Evolutionary conservation across 2,797 vertebrate species (phyloP), one percentile per base, ranked within the genome.

Genomic region (Bufotes viridis): DNA sequence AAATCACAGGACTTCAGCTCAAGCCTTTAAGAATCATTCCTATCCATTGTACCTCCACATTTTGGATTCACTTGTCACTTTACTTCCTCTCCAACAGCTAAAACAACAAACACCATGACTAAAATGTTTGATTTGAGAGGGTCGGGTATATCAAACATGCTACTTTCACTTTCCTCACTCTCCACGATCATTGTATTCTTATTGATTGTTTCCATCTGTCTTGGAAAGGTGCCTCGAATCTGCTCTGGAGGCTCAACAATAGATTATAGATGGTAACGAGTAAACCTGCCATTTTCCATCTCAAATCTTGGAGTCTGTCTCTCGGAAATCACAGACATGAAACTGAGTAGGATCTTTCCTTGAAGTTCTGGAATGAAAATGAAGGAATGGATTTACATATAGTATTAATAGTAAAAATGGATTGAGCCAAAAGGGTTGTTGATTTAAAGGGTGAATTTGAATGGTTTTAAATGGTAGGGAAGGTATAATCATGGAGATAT

Each of bases 161-260:
- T 78, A 65, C 84, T 85, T 29, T 78, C 29, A 65, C 83, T 85
- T 85, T 76, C 58, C 34, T 55, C 58, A 7, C 83, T 49, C n/a
- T 78, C 58, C 49, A 3, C 67, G 49, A 67, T 67, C 58, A 65
- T 60, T 51, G 49, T 78, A 78, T 63, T 34, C 74, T 20, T 67
- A 78, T 65, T 65, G 84, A 85, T 85, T 65, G 74, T 75, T 85
- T 67, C 84, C 84, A 85, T 85, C 70, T 85, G 84, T 85, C 74
- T 78, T 76, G 60, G 84, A 78, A 20, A 65, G 42, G 42, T 26
- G 74, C 84, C 84, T 18, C n/a, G 14, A 55, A 78, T 78, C 58
- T 78, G 84, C 42, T 76, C 13, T 20, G 10, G 60, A 51, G 72
- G 67, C 84, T 78, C 83, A 53, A 53, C 57, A 65, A 57, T 76